Evolutionary conservation across 2,888 invertebrate genomes (phyloP), one percentile per base, ranked within the genome.

Genomic region (Diarsia brunnea): DNA sequence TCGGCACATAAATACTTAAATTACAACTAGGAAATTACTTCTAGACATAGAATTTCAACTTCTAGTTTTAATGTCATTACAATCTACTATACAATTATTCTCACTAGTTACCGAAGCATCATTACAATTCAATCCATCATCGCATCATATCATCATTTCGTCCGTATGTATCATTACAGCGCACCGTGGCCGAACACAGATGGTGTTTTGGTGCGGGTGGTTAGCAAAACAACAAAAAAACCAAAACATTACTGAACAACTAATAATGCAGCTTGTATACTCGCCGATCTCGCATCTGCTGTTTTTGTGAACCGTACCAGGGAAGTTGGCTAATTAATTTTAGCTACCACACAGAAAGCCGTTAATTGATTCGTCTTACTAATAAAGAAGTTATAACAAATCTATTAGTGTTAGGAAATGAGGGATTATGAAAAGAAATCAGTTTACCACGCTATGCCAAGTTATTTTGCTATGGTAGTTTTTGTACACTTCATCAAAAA

Each of bases 361-460:
- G 92, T 90, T 95, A 95, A 95, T 95, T 95, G 94, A 94, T 95
- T 94, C 90, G 92, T 93, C 92, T 93, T 91, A 94, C 93, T 92
- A 91, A 94, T 93, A 93, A 91, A 87, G 82, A 84, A 84, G 86
- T 90, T 89, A 91, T 91, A 91, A 92, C 90, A 82, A 89, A 88
- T 92, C 90, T 91, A 93, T 93, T 90, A 87, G 84, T 77, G 78
- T 81, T 82, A 84, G 89, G 89, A 89, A 89, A 90, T 84, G 81
- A 81, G 87, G 86, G 84, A 84, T 81, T 84, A 82, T 74, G 71
- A 80, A 81, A 64, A 74, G 43, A 76, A 84, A 81, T 73, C 65
- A 73, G 58, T 80, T 84, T 19, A 63, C 53, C 16, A 81, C 64
- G 55, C 27, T 53, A 4, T 14, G 14, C 43, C 24, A 53, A 49